Conservation (phyloP, 53 echinoderm and acorn worm species). For the Astropecten irregularis region DNA sequence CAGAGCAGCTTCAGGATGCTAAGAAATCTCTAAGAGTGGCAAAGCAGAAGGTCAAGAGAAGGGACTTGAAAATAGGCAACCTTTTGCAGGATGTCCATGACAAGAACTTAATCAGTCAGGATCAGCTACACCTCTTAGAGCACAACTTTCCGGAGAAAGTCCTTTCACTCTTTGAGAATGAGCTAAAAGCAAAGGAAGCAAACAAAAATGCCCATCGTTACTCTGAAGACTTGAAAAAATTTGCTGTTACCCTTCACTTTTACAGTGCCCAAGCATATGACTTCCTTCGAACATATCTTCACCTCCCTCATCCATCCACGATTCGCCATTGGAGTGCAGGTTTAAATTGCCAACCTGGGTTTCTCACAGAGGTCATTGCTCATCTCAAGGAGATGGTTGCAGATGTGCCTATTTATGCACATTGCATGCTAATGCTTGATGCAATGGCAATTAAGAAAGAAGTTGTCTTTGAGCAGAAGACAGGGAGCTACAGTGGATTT, state of each 20-base stretch:
- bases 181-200: constrained; percentile 35
- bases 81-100: constrained; percentile 46
- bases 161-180: constrained; percentile 54
- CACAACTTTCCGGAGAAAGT: no score
- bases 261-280: constrained; percentile 68
- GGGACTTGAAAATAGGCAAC: constrained; percentile 35
- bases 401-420: constrained; percentile 25
- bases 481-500: constrained; percentile 52
- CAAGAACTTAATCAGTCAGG: constrained; percentile 40
- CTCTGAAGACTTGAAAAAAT: constrained; percentile 63
- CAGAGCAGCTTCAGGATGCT: no score
- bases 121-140: constrained; percentile 54
- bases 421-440: constrained; percentile 63
- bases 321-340: constrained; percentile 59
- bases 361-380: constrained; percentile 60
- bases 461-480: constrained; percentile 59
- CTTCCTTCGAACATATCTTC: constrained; percentile 41
- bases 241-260: constrained; percentile 67
- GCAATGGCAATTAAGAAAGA: constrained; percentile 72
- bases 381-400: constrained; percentile 28
- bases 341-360: constrained; percentile 65
- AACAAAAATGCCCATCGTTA: constrained; percentile 49
- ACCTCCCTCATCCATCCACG: constrained; percentile 59
- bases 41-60: no score
- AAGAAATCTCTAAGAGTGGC: no score